Conservation (phyloP, 1,140 invertebrate genomes). For the Drosophila jambulina region DNA sequence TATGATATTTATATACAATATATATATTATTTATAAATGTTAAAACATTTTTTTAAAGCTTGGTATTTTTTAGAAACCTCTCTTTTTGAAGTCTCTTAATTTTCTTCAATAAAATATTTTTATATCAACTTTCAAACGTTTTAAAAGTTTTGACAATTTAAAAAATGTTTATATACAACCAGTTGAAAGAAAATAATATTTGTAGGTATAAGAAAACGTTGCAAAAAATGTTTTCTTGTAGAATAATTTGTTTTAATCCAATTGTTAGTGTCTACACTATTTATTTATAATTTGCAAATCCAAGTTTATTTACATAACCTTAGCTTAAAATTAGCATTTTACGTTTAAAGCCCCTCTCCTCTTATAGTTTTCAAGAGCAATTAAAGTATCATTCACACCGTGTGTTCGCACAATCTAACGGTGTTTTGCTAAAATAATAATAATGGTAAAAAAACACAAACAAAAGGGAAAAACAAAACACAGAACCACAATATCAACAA, state of each 20-base stretch:
- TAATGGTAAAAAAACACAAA: constrained; percentile 40
- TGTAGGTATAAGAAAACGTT: too few species aligned
- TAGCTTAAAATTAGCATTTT: background rate
- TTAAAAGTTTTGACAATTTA: too few species aligned
- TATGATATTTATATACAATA: too few species aligned
- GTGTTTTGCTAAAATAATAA: constrained; percentile 79
- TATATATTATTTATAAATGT: background rate
- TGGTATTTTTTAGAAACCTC: too few species aligned
- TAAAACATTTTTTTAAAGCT: background rate
- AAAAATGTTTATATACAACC: too few species aligned
- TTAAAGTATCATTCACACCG: constrained; percentile 83
- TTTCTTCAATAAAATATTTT: too few species aligned
- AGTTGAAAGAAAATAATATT: too few species aligned
- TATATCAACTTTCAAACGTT: background rate
- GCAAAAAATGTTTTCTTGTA: too few species aligned
- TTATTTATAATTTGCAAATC: background rate
- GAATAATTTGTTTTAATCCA: too few species aligned
- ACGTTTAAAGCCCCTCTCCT: background rate
- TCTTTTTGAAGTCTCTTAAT: too few species aligned
- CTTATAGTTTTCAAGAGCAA: constrained; percentile 44
- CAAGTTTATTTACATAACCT: background rate
- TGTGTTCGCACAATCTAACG: constrained; percentile 79
- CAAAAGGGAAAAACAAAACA: constrained; percentile 20
- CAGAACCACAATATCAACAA: constrained; percentile 29
- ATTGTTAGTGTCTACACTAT: background rate